Conservation (phyloP, 2,113 vertebrate species). For the Serilophus lunatus region DNA sequence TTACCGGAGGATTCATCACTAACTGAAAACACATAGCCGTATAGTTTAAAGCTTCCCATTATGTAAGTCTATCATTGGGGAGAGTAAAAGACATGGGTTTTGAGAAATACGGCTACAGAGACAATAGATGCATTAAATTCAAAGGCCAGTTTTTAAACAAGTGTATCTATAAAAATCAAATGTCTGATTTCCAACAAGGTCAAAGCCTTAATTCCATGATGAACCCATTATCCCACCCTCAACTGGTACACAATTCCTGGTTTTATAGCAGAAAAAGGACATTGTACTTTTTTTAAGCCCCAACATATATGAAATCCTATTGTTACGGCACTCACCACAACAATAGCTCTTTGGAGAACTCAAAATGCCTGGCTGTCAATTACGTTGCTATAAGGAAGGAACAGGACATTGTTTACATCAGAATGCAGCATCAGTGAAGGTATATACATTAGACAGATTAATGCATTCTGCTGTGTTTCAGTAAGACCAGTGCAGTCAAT, state of each 20-base stretch:
- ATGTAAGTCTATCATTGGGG: neutral
- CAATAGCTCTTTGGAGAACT: slow-evolving; percentile 28
- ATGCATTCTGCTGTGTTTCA: slow-evolving; percentile 20
- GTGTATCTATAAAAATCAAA: neutral
- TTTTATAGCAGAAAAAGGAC: slow-evolving; percentile 31
- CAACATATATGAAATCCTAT: slow-evolving; percentile 50
- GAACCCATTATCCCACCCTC: neutral
- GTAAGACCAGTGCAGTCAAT: neutral
- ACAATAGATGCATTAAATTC: neutral
- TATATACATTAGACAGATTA: slow-evolving; percentile 62
- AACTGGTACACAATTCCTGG: neutral
- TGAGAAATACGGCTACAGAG: neutral
- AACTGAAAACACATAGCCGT: neutral
- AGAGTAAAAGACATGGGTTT: neutral
- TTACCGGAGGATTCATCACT: neutral
- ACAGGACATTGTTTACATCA: slow-evolving; percentile 36
- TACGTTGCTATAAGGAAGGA: slow-evolving; percentile 48
- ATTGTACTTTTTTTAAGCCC: slow-evolving; percentile 26
- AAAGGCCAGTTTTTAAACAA: neutral
- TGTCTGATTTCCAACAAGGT: neutral
- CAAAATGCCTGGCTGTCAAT: slow-evolving; percentile 48
- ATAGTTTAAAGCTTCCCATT: neutral
- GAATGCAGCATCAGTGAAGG: slow-evolving; percentile 52
- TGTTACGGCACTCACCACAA: slow-evolving; percentile 31
- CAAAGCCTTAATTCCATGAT: neutral